phyloP scores from a whole-genome alignment of 30 jellyfish, hydroid and myxozoan species.

The Chironex yamaguchii region DNA sequence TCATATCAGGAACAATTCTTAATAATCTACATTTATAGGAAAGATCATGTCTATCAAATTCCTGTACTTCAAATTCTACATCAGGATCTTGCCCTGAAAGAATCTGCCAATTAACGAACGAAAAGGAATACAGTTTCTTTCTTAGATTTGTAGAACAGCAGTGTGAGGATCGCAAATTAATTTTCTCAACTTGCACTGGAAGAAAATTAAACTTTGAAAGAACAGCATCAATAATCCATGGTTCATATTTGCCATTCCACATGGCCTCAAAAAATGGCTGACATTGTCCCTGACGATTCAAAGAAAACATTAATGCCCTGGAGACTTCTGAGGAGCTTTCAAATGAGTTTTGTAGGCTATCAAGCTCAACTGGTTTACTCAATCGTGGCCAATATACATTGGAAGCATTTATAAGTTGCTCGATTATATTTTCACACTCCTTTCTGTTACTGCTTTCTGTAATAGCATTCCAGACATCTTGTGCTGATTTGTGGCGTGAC shows the following conservation, averaged over 20 bases:
- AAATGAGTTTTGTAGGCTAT: neutral
- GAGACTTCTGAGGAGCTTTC: neutral
- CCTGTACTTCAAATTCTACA: neutral
- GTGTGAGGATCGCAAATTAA: neutral
- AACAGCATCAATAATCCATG: neutral
- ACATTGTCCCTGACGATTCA: neutral
- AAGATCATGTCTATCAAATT: neutral
- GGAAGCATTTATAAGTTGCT: neutral
- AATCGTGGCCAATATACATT: neutral
- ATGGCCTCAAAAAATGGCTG: neutral
- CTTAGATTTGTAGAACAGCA: neutral
- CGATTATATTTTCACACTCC: neutral
- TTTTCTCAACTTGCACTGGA: neutral
- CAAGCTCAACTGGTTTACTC: neutral
- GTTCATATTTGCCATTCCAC: neutral
- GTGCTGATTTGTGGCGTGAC: neutral
- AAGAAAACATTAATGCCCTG: neutral
- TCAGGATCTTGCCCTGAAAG: neutral
- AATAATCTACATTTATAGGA: too few relatives aligned
- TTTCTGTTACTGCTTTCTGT: neutral
- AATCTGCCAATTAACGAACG: neutral
- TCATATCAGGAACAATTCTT: neutral
- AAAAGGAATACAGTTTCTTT: neutral
- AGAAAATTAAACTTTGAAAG: neutral
- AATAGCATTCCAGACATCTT: neutral